These are phyloP conservation scores for Andrena trimmerana DNA, from an alignment of 2,888 invertebrate species.

Conservation along the genomic window DNA sequence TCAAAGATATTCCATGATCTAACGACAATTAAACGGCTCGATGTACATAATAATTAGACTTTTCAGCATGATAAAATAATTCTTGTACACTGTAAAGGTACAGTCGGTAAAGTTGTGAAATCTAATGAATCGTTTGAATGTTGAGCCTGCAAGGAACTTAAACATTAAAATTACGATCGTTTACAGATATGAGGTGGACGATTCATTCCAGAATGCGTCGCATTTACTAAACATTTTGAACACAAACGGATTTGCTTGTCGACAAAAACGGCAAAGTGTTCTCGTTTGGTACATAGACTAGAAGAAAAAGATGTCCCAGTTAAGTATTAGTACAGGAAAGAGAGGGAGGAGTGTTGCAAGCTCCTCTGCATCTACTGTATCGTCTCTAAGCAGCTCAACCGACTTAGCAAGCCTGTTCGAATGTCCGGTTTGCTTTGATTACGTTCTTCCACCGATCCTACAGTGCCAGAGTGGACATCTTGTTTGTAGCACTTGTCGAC, in stretches of 20 bases:
- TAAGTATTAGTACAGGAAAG: constrained; percentile 82
- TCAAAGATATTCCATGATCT: background rate
- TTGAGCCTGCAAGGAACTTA: background rate
- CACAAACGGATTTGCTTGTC: constrained; percentile 31
- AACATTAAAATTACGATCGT: constrained; percentile 25
- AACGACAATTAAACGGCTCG: background rate
- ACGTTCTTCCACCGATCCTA: constrained; percentile 99
- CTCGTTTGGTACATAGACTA: constrained; percentile 53
- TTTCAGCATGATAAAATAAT: constrained; percentile 13
- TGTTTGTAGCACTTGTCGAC: constrained; percentile 98
- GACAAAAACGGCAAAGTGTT: constrained; percentile 37
- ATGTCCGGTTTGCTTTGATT: constrained; percentile 99
- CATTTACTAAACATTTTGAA: constrained; percentile 37
- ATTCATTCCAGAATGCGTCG: constrained; percentile 47
- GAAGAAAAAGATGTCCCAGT: constrained; percentile 80
- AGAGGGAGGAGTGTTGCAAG: constrained; percentile 82
- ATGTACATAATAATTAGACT: constrained; percentile 6
- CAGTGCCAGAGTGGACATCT: constrained; percentile 99
- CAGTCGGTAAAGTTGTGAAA: constrained; percentile 14
- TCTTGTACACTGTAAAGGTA: constrained; percentile 3
- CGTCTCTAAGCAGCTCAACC: constrained; percentile 90
- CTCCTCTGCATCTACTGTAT: constrained; percentile 86
- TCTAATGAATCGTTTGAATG: background rate
- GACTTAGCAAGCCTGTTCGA: constrained; percentile 97
- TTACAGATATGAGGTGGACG: constrained; percentile 64